These are phyloP conservation scores for Daktulosphaira vitifoliae DNA, from an alignment of 1,140 invertebrate species.

Conservation along the genomic window DNA sequence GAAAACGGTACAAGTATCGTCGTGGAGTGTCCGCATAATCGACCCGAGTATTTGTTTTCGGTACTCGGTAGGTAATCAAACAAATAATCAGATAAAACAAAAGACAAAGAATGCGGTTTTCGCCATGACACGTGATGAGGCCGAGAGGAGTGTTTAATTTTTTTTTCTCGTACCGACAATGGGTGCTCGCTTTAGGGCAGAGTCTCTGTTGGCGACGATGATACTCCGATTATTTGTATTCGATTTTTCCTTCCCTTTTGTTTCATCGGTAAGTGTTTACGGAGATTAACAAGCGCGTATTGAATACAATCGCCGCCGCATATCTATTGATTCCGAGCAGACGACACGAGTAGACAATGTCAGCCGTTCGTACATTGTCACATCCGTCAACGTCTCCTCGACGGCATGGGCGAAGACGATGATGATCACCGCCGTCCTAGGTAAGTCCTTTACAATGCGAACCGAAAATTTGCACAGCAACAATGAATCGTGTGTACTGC, in stretches of 20 bases:
- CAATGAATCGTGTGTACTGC: conserved; percentile 11
- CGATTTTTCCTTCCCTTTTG: conserved; percentile 13
- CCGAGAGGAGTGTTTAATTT: not conserved
- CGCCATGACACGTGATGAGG: not conserved
- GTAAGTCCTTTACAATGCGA: not conserved
- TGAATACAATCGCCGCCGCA: not conserved
- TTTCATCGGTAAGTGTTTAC: conserved; percentile 27
- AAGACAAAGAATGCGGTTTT: conserved; percentile 18
- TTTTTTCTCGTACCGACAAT: conserved; percentile 20
- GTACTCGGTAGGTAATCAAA: too few relatives aligned
- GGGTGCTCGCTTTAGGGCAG: conserved; percentile 23
- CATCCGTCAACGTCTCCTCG: conserved; percentile 8
- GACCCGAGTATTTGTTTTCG: too few relatives aligned
- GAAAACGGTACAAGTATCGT: too few relatives aligned
- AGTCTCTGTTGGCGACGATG: too few relatives aligned
- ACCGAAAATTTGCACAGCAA: not conserved
- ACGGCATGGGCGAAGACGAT: not conserved
- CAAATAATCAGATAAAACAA: too few relatives aligned
- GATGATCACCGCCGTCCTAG: not conserved
- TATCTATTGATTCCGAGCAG: not conserved
- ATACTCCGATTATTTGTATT: conserved; percentile 19
- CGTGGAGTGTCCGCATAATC: too few relatives aligned
- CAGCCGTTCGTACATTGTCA: conserved; percentile 23
- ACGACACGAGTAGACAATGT: not conserved
- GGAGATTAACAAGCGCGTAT: conserved; percentile 30